phyloP scores from a whole-genome alignment of 1,140 invertebrate genomes.

The Drosophila sucinea region DNA sequence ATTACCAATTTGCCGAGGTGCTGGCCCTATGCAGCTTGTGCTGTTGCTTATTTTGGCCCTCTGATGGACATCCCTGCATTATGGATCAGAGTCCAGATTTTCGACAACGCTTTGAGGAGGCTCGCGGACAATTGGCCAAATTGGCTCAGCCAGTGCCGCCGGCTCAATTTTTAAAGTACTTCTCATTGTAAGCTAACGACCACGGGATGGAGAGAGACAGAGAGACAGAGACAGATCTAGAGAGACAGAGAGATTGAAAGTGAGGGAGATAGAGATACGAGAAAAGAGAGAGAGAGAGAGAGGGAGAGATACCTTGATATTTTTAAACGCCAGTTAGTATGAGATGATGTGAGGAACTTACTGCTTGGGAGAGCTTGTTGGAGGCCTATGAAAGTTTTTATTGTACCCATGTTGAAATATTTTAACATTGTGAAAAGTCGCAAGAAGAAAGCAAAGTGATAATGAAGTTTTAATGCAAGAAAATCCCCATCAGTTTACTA shows the following conservation, averaged over 20 bases:
- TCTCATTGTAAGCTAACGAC: conserved; percentile 88
- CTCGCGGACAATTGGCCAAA: conserved; percentile 88
- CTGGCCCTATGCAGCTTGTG: conserved; percentile 97
- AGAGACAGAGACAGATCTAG: conserved; percentile 52
- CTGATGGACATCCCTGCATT: conserved; percentile 94
- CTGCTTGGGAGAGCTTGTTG: conserved; percentile 28
- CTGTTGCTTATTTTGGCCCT: conserved; percentile 98
- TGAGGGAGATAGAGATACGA: conserved; percentile 12
- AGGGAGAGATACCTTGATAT: conserved; percentile 53
- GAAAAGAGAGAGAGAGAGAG: conserved; percentile 34
- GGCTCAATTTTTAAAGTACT: conserved; percentile 95
- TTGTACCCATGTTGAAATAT: conserved; percentile 61
- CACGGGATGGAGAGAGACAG: conserved; percentile 56
- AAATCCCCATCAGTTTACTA: conserved; percentile 29
- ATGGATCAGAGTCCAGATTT: conserved; percentile 92
- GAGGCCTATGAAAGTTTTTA: conserved; percentile 49
- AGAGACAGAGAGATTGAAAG: conserved; percentile 27
- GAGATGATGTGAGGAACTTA: conserved; percentile 3
- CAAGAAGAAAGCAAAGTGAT: conserved; percentile 72
- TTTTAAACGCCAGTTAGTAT: conserved; percentile 40
- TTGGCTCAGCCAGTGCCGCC: conserved; percentile 93
- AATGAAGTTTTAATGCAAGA: conserved; percentile 34
- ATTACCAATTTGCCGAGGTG: conserved; percentile 95
- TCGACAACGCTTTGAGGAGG: conserved; percentile 89
- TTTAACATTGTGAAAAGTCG: conserved; percentile 40